Evolutionary conservation across 2,113 vertebrate genomes (phyloP).

Genomic region (Chinchilla lanigera): DNA sequence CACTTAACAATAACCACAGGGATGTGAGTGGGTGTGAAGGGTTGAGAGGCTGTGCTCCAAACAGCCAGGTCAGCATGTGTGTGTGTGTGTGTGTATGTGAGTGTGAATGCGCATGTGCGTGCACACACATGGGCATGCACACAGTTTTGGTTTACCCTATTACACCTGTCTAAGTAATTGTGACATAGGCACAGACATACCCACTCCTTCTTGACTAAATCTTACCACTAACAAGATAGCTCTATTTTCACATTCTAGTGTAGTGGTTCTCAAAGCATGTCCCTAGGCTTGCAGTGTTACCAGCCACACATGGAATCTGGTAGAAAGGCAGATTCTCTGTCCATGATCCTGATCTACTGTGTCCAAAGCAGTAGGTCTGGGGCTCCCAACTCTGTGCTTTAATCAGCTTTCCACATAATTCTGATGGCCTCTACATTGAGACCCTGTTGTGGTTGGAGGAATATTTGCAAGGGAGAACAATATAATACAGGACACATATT

Average conservation of each 20-base stretch:
- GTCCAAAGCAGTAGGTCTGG: background rate
- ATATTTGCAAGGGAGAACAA: no score
- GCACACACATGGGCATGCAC: rapidly evolving
- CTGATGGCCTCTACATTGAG: background rate
- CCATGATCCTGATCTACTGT: background rate
- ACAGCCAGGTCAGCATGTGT: background rate
- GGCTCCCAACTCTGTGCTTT: background rate
- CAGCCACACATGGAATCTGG: background rate
- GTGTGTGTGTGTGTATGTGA: background rate
- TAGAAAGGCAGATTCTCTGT: background rate
- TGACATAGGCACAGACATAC: background rate
- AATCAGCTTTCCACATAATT: background rate
- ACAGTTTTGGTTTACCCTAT: background rate
- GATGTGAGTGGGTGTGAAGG: background rate
- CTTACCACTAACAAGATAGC: background rate
- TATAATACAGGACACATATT: no score
- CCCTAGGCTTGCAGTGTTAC: background rate
- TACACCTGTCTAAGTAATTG: background rate
- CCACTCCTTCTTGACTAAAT: background rate
- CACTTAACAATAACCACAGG: background rate
- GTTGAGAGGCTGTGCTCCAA: background rate
- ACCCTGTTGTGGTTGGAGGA: no score
- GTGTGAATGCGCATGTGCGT: background rate
- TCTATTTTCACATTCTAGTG: background rate
- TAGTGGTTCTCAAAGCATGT: background rate